Conservation (phyloP, 2,797 vertebrate species). For the Labeo calbasu region DNA sequence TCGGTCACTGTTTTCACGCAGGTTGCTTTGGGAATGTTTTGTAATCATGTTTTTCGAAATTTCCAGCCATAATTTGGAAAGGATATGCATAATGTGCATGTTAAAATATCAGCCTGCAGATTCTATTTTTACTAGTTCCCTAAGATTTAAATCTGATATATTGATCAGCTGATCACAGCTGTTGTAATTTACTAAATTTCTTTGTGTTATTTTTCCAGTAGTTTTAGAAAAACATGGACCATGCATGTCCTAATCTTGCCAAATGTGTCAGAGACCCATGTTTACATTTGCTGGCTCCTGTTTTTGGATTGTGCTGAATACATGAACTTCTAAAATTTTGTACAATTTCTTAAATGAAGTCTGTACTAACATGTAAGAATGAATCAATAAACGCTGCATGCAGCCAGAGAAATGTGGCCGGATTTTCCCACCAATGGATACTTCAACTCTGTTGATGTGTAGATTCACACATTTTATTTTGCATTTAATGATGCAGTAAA, state of each 20-base stretch:
- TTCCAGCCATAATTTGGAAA: constrained; percentile 44
- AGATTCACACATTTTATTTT: neutral
- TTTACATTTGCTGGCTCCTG: constrained; percentile 61
- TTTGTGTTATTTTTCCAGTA: constrained; percentile 26
- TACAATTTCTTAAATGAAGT: constrained; percentile 81
- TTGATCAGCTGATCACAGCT: constrained; percentile 26
- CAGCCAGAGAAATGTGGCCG: constrained; percentile 73
- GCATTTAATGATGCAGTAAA: neutral
- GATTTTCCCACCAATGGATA: neutral
- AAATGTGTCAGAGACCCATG: constrained; percentile 56
- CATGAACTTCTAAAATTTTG: constrained; percentile 74
- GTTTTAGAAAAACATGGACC: constrained; percentile 53
- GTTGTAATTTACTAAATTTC: constrained; percentile 31
- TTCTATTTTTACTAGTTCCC: constrained; percentile 47
- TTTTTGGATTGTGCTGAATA: constrained; percentile 59
- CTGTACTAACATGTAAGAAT: constrained; percentile 76
- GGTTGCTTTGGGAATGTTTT: constrained; percentile 17
- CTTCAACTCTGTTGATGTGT: neutral
- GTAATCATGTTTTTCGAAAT: constrained; percentile 17
- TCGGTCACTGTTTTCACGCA: neutral
- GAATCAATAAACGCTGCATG: constrained; percentile 90
- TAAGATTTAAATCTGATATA: constrained; percentile 19
- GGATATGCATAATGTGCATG: constrained; percentile 57
- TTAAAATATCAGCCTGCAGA: constrained; percentile 46
- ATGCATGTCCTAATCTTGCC: constrained; percentile 60